Percentiles rank a stretch among this genome's conserved stretches.
Evolutionary conservation across 2,797 vertebrate species (phyloP).

Genomic region (Megaceryle alcyon): DNA sequence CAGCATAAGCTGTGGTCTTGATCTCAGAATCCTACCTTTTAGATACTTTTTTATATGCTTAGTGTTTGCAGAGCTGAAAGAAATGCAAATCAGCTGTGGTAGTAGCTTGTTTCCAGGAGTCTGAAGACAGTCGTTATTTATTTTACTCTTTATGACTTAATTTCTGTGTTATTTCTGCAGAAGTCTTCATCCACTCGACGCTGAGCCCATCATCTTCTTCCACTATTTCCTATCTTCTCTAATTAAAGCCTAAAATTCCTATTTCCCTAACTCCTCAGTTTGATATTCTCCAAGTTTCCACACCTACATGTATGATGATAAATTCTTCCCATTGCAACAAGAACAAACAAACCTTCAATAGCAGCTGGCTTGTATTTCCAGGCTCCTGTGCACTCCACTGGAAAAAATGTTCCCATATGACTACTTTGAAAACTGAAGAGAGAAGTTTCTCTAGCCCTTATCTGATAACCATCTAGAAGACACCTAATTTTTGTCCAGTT

Average conservation of each 20-base stretch:
- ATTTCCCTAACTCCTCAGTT: not conserved
- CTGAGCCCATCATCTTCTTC: not conserved
- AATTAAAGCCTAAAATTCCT: not conserved
- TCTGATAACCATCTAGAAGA: not conserved
- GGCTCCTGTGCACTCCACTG: not conserved
- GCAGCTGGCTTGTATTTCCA: not conserved
- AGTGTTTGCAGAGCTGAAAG: not conserved
- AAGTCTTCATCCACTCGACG: conserved; percentile 11
- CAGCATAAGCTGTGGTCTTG: not conserved
- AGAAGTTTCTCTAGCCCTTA: not conserved
- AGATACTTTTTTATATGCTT: not conserved
- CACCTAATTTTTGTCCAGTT: not conserved
- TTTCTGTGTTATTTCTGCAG: conserved; percentile 16
- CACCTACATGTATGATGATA: not conserved
- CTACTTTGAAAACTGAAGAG: not conserved
- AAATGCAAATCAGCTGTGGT: not conserved
- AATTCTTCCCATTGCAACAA: not conserved
- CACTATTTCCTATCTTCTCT: not conserved
- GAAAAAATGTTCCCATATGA: not conserved
- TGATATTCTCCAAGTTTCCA: not conserved
- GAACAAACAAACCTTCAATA: not conserved
- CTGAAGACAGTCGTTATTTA: not conserved
- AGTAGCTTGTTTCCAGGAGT: not conserved
- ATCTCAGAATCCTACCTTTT: not conserved
- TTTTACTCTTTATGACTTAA: not conserved